Conservation (phyloP, 2,113 vertebrate species). For the Laticauda laticaudata region DNA sequence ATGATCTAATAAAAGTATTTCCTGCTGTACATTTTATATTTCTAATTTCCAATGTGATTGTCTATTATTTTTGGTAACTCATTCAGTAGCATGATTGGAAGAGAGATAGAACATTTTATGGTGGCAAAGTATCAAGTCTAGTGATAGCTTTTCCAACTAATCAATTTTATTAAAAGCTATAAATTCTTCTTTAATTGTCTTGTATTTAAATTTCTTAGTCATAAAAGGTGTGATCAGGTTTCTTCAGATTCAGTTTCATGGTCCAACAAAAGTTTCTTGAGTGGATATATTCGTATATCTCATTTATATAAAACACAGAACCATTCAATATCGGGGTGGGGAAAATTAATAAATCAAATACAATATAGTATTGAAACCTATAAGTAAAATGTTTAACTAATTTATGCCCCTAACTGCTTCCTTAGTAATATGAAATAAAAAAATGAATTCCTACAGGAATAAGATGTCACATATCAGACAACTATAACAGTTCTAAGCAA, state of each 20-base stretch:
- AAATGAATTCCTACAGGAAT: not conserved
- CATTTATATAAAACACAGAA: not conserved
- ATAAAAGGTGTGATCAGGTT: not conserved
- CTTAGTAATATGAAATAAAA: not conserved
- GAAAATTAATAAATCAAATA: not conserved
- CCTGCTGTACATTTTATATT: not conserved
- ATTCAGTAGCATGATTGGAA: not conserved
- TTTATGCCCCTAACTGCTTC: not conserved
- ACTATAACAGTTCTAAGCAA: not conserved
- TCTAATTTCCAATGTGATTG: not conserved
- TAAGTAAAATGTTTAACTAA: not conserved
- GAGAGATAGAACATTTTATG: not conserved
- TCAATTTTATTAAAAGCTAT: not conserved
- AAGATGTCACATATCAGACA: not conserved
- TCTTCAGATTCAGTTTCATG: not conserved
- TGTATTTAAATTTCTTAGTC: not conserved
- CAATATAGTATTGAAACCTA: not conserved
- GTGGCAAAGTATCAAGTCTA: not conserved
- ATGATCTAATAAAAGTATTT: not conserved
- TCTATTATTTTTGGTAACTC: not conserved
- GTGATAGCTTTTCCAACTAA: not conserved
- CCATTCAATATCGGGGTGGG: too few species aligned
- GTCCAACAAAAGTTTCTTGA: not conserved
- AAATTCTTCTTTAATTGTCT: not conserved
- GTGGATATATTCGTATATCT: not conserved